These are phyloP conservation scores for Muscidifurax raptorellus DNA, from an alignment of 1,140 invertebrate genomes.

Conservation along the genomic window DNA sequence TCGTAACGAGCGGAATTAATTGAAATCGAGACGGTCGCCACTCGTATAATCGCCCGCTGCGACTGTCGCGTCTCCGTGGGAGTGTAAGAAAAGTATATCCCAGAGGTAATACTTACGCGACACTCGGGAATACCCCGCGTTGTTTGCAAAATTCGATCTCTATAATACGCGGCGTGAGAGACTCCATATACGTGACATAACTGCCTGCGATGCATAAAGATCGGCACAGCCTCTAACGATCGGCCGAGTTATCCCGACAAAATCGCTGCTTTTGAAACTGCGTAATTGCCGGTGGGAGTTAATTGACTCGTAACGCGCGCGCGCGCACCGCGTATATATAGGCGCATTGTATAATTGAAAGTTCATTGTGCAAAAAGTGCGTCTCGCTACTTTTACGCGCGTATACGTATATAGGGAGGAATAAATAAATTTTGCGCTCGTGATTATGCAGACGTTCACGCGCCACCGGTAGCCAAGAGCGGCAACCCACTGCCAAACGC, in stretches of 20 bases:
- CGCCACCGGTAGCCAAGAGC: conserved; percentile 78
- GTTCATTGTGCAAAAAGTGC: neutral
- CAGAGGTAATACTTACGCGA: neutral
- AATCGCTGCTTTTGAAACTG: neutral
- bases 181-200: neutral
- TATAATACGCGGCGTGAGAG: neutral
- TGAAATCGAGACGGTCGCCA: conserved; percentile 5
- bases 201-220: neutral
- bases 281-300: neutral
- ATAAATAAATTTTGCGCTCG: neutral
- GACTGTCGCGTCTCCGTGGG: neutral
- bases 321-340: too few species aligned
- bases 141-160: conserved; percentile 16
- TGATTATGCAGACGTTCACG: conserved; percentile 78
- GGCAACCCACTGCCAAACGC: conserved; percentile 82
- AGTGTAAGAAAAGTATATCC: conserved; percentile 24
- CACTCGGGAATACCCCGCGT: neutral
- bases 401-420: too few species aligned
- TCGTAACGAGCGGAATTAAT: conserved; percentile 25
- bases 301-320: conserved; percentile 4
- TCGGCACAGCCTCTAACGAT: neutral
- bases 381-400: too few species aligned
- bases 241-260: neutral
- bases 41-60: neutral
- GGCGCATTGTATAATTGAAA: neutral